Evolutionary conservation across 2,888 invertebrate species (phyloP).

Genomic region (Nemoura dubitans): DNA sequence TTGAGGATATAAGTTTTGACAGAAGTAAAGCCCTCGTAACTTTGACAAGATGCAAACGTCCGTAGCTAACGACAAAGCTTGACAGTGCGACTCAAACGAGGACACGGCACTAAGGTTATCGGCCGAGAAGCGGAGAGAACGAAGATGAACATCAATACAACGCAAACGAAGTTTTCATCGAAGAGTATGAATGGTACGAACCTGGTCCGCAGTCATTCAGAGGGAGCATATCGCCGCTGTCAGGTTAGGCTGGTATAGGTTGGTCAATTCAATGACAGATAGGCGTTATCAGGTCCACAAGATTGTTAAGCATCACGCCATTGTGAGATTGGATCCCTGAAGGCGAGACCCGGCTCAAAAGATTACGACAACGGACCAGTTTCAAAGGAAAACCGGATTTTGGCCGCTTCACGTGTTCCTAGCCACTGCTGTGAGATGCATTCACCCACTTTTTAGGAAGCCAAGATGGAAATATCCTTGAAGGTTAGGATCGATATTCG

Average conservation of each 20-base stretch:
- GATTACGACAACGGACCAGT: constrained; percentile 12
- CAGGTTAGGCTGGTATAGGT: neutral
- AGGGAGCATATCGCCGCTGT: neutral
- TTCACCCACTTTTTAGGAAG: constrained; percentile 13
- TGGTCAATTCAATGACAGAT: neutral
- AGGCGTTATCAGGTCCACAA: neutral
- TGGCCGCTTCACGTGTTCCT: constrained; percentile 27
- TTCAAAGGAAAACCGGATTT: constrained; percentile 25
- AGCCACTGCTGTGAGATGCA: constrained; percentile 1
- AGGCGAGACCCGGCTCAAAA: neutral
- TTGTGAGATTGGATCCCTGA: neutral
- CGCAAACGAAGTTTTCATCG: neutral
- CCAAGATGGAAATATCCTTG: neutral
- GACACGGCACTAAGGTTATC: neutral
- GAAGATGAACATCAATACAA: neutral
- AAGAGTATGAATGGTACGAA: neutral
- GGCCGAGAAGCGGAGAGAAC: neutral
- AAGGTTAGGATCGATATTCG: neutral
- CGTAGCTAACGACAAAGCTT: neutral
- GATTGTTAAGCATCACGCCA: neutral
- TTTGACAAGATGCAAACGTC: no score
- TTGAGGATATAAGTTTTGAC: no score
- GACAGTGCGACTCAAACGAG: neutral
- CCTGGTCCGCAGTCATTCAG: neutral
- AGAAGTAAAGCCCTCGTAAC: no score